Percentiles rank a stretch among this genome's conserved stretches.
These are phyloP conservation scores for Phrynosoma platyrhinos DNA, from an alignment of 2,113 vertebrate species.

Conservation along the genomic window DNA sequence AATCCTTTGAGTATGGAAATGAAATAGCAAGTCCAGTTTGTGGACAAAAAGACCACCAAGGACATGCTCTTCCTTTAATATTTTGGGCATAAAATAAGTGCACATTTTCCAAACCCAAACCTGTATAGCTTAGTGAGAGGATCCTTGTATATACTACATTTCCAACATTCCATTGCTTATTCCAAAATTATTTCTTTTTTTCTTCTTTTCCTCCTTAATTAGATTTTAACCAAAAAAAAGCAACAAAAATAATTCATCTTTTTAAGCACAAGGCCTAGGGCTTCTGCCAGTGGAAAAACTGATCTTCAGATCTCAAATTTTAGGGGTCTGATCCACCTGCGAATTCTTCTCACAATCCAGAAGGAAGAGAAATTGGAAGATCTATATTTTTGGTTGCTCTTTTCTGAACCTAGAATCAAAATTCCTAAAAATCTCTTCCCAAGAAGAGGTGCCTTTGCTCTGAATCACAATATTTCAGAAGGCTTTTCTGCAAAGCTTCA, in stretches of 20 bases:
- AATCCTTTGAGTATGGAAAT: too few relatives aligned
- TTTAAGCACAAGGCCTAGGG: neutral
- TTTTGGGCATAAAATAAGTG: neutral
- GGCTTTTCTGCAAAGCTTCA: neutral
- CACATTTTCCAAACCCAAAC: neutral
- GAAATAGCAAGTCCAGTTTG: too few relatives aligned
- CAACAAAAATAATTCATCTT: neutral
- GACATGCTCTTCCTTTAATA: neutral
- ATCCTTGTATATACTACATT: rapidly evolving
- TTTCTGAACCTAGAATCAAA: slow-evolving; percentile 2
- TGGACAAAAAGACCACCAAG: too few relatives aligned
- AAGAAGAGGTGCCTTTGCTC: neutral
- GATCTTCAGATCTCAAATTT: neutral
- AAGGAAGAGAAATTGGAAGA: neutral
- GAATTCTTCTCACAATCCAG: neutral
- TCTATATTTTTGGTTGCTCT: neutral
- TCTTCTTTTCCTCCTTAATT: neutral
- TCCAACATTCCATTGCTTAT: neutral
- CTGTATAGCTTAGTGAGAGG: rapidly evolving
- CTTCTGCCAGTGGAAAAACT: neutral
- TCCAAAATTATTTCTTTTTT: neutral
- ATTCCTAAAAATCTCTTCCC: neutral
- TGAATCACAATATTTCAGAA: neutral
- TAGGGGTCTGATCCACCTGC: neutral
- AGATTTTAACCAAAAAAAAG: neutral